Conservation (phyloP, 2,888 invertebrate species). For the Sphaeridia pumilis region DNA sequence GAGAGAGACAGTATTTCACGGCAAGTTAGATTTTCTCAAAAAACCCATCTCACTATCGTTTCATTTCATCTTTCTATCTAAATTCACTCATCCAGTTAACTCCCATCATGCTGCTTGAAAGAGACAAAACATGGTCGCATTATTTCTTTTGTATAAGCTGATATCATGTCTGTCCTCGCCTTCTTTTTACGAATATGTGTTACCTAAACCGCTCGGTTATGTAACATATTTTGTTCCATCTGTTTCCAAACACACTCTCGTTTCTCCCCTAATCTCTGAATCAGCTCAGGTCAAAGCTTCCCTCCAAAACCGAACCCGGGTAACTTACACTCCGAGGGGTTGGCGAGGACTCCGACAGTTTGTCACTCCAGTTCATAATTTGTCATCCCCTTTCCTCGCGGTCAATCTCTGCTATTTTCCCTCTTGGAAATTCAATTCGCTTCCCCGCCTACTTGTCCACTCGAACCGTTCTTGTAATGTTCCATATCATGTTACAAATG, state of each 20-base stretch:
- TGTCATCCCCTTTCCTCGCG: no score
- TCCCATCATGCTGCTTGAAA: constrained; percentile 7
- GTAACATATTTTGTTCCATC: not conserved
- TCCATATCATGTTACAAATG: no score
- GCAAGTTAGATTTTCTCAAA: constrained; percentile 15
- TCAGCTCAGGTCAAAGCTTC: no score
- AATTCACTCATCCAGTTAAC: constrained; percentile 14
- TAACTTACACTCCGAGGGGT: not conserved
- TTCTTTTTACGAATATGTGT: not conserved
- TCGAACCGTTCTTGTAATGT: no score
- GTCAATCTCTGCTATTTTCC: no score
- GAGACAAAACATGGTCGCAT: no score
- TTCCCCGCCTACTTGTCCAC: no score
- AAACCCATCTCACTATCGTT: constrained; percentile 17
- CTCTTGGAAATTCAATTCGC: no score
- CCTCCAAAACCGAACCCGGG: not conserved
- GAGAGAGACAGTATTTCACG: constrained; percentile 15
- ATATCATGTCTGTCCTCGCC: not conserved
- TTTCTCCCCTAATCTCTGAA: not conserved
- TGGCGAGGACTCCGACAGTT: not conserved
- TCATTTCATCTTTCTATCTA: constrained; percentile 19
- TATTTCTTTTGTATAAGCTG: no score
- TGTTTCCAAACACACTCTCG: not conserved
- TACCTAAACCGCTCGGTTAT: no score
- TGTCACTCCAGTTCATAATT: no score